Conservation (phyloP, 2,888 invertebrate species). For the Mythimna lalbum region DNA sequence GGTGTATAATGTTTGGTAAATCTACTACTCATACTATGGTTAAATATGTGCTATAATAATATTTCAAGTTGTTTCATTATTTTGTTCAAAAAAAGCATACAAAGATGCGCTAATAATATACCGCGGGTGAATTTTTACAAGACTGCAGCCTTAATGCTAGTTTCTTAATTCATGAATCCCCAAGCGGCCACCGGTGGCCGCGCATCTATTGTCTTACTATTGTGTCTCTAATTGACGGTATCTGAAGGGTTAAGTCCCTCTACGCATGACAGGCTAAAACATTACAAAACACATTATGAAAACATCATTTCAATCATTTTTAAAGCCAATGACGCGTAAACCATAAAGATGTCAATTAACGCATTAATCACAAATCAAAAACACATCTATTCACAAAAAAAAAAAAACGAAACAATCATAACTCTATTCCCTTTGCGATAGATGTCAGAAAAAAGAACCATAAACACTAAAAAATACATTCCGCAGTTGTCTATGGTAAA, state of each 20-base stretch:
- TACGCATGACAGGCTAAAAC: slow-evolving; percentile 17
- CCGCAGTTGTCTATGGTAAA: slow-evolving; percentile 37
- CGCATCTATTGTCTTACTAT: too few relatives aligned
- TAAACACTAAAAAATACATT: slow-evolving; percentile 42
- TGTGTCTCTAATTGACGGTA: too few relatives aligned
- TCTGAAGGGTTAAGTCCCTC: not conserved
- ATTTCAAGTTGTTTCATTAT: too few relatives aligned
- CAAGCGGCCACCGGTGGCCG: too few relatives aligned
- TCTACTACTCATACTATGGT: too few relatives aligned
- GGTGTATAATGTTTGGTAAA: too few relatives aligned
- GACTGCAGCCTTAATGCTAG: too few relatives aligned
- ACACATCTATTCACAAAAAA: slow-evolving; percentile 12
- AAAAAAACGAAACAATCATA: slow-evolving; percentile 14
- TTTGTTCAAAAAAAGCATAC: too few relatives aligned
- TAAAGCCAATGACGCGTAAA: slow-evolving; percentile 36
- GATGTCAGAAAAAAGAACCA: slow-evolving; percentile 48
- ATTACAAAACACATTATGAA: not conserved
- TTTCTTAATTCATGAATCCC: too few relatives aligned
- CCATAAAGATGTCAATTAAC: not conserved
- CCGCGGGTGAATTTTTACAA: too few relatives aligned
- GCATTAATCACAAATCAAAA: slow-evolving; percentile 33
- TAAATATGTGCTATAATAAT: too few relatives aligned
- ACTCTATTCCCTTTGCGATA: slow-evolving; percentile 22
- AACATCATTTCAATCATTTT: not conserved
- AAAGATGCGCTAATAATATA: too few relatives aligned